Percentiles rank a stretch among this genome's conserved stretches.
These are phyloP conservation scores for Drosophila lowei DNA, from an alignment of 1,140 invertebrate genomes.

Conservation along the genomic window DNA sequence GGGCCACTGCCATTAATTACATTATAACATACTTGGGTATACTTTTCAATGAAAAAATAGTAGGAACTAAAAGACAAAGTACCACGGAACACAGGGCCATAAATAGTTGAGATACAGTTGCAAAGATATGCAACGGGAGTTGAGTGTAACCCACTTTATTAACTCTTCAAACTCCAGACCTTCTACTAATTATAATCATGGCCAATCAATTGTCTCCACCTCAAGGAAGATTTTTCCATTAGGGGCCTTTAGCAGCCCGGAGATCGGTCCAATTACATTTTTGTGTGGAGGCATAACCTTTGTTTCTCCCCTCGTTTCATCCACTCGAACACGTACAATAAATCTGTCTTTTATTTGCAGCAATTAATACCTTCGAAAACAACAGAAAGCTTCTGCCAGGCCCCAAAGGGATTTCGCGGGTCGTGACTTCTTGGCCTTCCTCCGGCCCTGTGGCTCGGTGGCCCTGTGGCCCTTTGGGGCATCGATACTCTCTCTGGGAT, in stretches of 20 bases:
- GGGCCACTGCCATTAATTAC: conserved; percentile 46
- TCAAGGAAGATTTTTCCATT: not conserved
- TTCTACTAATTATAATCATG: too few relatives aligned
- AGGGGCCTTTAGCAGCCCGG: not conserved
- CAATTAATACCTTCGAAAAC: conserved; percentile 48
- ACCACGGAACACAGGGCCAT: conserved; percentile 15
- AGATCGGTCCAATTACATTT: conserved; percentile 16
- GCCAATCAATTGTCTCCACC: not conserved
- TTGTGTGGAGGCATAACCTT: not conserved
- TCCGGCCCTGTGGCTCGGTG: not conserved
- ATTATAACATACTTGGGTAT: conserved; percentile 40
- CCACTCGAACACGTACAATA: conserved; percentile 41
- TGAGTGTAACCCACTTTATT: too few relatives aligned
- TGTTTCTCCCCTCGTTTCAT: not conserved
- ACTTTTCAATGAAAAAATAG: not conserved
- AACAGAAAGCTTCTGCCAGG: conserved; percentile 5
- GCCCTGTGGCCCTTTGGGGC: not conserved
- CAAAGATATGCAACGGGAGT: not conserved
- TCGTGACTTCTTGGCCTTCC: conserved; percentile 25
- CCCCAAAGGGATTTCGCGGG: conserved; percentile 38
- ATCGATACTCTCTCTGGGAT: conserved; percentile 31
- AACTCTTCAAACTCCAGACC: too few relatives aligned
- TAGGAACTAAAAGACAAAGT: not conserved
- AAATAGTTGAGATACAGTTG: not conserved
- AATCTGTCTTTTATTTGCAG: conserved; percentile 56